Percentiles rank a stretch among this genome's conserved stretches.
These are phyloP conservation scores for Harpagifer antarcticus DNA, from an alignment of 2,797 vertebrate species.

Conservation along the genomic window DNA sequence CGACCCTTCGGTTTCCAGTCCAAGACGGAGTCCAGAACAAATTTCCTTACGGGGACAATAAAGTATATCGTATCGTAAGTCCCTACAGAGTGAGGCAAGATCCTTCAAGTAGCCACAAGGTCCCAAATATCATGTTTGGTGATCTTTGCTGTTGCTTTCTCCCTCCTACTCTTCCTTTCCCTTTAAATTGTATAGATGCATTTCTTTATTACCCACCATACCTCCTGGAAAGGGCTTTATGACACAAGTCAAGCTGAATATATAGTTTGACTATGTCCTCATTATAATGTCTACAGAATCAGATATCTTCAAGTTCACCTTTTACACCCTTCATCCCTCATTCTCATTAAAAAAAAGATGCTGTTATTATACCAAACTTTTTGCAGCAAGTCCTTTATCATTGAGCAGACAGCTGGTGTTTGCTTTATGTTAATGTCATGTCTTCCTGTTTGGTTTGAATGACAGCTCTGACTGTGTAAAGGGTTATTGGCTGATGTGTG, in stretches of 20 bases:
- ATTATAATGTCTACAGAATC: background rate
- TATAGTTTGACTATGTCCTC: background rate
- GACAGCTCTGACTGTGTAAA: slow-evolving; percentile 58
- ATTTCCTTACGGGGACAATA: too few relatives aligned
- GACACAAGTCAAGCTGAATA: background rate
- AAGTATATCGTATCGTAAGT: too few relatives aligned
- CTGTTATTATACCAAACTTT: background rate
- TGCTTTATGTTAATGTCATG: slow-evolving; percentile 34
- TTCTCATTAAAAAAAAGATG: slow-evolving; percentile 14
- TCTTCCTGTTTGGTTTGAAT: slow-evolving; percentile 62
- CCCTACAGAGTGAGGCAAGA: too few relatives aligned
- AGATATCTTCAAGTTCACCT: slow-evolving; percentile 10
- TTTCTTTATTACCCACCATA: background rate
- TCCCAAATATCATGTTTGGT: background rate
- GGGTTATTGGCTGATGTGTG: slow-evolving; percentile 66
- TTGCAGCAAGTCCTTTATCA: background rate
- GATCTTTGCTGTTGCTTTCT: background rate
- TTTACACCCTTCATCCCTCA: background rate
- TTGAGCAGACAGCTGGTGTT: slow-evolving; percentile 24
- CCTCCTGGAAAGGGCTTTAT: background rate
- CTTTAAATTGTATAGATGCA: background rate
- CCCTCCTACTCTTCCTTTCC: background rate
- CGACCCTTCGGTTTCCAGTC: too few relatives aligned
- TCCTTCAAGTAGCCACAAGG: too few relatives aligned
- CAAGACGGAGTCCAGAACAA: too few relatives aligned